Evolutionary conservation across 2,113 vertebrate genomes (phyloP).

Genomic region (Addax nasomaculatus): DNA sequence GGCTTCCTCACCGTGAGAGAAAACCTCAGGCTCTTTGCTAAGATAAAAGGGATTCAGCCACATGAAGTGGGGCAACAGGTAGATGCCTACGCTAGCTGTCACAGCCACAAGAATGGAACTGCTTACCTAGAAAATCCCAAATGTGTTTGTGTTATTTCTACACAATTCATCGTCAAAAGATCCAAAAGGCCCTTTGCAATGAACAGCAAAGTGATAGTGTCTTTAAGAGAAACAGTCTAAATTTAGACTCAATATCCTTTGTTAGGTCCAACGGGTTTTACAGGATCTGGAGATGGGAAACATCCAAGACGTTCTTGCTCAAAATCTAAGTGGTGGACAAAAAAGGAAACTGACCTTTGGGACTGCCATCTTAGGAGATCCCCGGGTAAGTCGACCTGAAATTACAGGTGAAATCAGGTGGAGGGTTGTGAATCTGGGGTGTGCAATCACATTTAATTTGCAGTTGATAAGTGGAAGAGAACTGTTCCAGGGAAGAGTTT

Average conservation of each 20-base stretch:
- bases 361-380: slow-evolving; percentile 88
- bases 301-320: slow-evolving; percentile 84
- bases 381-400: slow-evolving; percentile 79
- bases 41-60: slow-evolving; percentile 88
- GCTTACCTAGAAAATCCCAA: neutral
- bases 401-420: neutral
- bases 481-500: neutral
- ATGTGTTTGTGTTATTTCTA: neutral
- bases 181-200: neutral
- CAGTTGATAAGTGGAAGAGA: neutral
- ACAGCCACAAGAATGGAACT: neutral
- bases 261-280: slow-evolving; percentile 84
- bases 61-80: slow-evolving; percentile 84
- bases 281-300: slow-evolving; percentile 86
- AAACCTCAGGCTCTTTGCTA: slow-evolving; percentile 90
- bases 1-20: slow-evolving; percentile 92
- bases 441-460: neutral
- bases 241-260: neutral
- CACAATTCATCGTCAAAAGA: accelerated
- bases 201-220: neutral
- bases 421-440: neutral
- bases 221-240: neutral
- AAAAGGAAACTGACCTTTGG: slow-evolving; percentile 90
- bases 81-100: neutral
- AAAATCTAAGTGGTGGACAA: slow-evolving; percentile 88